Evolutionary conservation across 2,113 vertebrate species (phyloP).

Genomic region (Gracilinanus agilis): DNA sequence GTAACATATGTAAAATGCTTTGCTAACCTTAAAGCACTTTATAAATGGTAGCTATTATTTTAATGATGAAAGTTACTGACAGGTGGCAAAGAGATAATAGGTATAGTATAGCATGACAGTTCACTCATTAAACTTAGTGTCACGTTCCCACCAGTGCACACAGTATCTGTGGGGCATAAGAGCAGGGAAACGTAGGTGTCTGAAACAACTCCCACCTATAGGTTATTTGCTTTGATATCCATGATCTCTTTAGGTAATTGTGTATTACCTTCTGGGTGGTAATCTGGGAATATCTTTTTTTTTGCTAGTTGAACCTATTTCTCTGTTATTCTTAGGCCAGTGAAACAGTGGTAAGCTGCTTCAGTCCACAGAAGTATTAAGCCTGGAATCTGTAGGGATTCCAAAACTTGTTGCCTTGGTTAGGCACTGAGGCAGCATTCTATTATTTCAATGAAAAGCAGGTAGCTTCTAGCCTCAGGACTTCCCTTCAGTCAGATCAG

Average conservation of each 20-base stretch:
- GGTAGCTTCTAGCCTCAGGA: background rate
- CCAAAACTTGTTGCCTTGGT: background rate
- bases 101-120: background rate
- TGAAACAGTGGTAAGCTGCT: background rate
- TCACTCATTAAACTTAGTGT: background rate
- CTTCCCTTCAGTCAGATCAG: background rate
- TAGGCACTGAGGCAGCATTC: background rate
- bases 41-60: background rate
- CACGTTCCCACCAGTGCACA: background rate
- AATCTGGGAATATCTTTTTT: background rate
- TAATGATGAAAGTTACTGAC: background rate
- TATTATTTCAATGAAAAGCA: background rate
- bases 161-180: background rate
- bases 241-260: background rate
- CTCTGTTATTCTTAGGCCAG: background rate
- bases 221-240: background rate
- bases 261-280: background rate
- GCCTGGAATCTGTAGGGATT: background rate
- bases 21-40: background rate
- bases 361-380: background rate
- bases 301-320: background rate
- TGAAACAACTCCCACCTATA: background rate
- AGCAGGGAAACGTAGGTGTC: background rate
- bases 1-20: background rate
- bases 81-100: background rate